Conservation (phyloP, 2,113 vertebrate species). For the Heliornis fulica region DNA sequence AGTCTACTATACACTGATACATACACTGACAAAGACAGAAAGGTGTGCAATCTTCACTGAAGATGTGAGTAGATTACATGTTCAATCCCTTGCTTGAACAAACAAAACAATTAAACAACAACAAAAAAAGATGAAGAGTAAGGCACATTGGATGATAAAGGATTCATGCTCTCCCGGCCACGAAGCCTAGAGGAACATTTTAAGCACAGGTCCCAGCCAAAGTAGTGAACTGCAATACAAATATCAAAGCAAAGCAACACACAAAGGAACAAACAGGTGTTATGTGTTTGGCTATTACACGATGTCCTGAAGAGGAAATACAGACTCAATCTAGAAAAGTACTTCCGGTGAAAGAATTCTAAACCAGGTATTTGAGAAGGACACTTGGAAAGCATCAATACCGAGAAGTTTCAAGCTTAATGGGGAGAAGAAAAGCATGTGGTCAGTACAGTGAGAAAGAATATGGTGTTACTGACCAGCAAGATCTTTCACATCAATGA, state of each 20-base stretch:
- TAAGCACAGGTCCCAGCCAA: not conserved
- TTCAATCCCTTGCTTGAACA: not conserved
- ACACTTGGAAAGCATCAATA: not conserved
- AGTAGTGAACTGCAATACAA: rapidly evolving
- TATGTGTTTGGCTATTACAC: not conserved
- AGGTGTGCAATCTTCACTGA: not conserved
- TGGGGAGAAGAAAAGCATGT: rapidly evolving
- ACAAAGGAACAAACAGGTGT: not conserved
- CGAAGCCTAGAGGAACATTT: not conserved
- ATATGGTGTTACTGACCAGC: not conserved
- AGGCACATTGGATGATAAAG: not conserved
- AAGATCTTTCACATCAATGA: not conserved
- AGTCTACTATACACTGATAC: not conserved
- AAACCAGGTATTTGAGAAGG: not conserved
- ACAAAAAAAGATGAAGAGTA: not conserved
- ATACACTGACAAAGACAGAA: not conserved
- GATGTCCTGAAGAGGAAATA: not conserved
- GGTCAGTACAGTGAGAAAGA: not conserved
- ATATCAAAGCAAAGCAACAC: not conserved
- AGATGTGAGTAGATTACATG: not conserved
- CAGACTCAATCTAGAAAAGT: not conserved
- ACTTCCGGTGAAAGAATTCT: not conserved
- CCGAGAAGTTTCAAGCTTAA: not conserved
- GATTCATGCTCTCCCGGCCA: not conserved
- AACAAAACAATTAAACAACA: not conserved